Evolutionary conservation across 2,113 vertebrate genomes (phyloP).

Genomic region (Procavia capensis): DNA sequence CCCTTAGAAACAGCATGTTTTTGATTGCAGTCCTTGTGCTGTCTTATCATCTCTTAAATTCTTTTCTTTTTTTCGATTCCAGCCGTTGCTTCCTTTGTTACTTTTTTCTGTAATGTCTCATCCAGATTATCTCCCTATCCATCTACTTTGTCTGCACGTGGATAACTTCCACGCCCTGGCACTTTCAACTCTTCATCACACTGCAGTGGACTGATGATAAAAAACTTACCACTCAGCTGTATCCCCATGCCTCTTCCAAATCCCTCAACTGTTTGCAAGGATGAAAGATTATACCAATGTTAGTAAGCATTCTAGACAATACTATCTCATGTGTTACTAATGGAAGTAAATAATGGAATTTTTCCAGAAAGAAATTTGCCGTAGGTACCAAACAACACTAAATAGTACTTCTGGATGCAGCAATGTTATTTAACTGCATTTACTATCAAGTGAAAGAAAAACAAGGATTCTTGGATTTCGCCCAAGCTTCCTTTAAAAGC

Average conservation of each 20-base stretch:
- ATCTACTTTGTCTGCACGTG: not conserved
- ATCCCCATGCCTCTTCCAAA: not conserved
- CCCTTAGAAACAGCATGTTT: not conserved
- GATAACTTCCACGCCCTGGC: accelerated
- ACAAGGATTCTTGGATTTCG: not conserved
- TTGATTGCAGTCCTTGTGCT: not conserved
- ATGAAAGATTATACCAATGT: not conserved
- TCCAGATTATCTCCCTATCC: not conserved
- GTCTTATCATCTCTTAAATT: not conserved
- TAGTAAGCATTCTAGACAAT: not conserved
- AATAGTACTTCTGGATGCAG: not conserved
- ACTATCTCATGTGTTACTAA: not conserved
- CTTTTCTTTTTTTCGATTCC: not conserved
- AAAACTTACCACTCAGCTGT: not conserved
- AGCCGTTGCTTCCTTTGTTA: not conserved
- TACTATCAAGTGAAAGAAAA: not conserved
- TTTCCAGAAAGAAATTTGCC: not conserved
- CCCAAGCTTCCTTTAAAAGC: not conserved
- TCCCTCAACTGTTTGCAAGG: not conserved
- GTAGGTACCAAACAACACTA: not conserved
- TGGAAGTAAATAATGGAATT: not conserved
- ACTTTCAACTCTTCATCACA: accelerated
- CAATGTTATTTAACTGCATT: not conserved
- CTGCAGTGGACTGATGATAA: not conserved
- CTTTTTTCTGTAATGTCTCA: not conserved